Evolutionary conservation across 2,113 vertebrate species (phyloP), one percentile per base, ranked within the genome.

Genomic region (Coptodon bakossiorum): DNA sequence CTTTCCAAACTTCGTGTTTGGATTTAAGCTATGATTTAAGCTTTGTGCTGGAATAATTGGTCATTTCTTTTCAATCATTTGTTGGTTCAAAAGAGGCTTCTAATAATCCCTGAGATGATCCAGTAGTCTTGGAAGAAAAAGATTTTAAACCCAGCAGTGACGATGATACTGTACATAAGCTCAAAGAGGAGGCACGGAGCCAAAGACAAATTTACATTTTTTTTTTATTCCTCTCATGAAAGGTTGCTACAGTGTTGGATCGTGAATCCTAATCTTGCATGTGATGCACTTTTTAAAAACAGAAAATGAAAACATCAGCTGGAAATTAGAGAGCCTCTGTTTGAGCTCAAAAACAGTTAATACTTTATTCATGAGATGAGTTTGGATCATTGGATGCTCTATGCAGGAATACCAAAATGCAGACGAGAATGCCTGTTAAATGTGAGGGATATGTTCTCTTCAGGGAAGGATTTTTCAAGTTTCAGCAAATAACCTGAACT

Each of bases 291-390:
- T 91, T 86, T 81, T 36, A 78, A 56, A 61, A 76, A 63, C 68
- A 52, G 78, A 88, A 89, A 92, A 89, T 81, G 79, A 63, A 93
- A 88, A 92, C 90, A 92, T 91, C 90, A 87, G 91, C 90, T 88
- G 90, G 80, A 90, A 91, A 88, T 84, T 82, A 86, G 27, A 9
- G 16, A 76, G 78, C 83, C 84, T 90, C 88, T 90, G 88, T 89
- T 89, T 27, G 85, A 91, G 88, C 83, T 90, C 61, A 22, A 79
- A 91, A 86, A 88, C 86, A 88, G 63, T 86, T 56, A 81, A 91
- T 88, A 87, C 89, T 91, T 90, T 87, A 93, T 92, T 93, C 78
- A 90, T 92, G 84, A 87, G 84, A 83, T 2, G 29, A 84, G 48
- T 79, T 81, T 1, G 54, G 73, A 87, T 54, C 82, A 38, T 34